Percentiles rank a stretch among this genome's conserved stretches.
Conservation (phyloP, 1,140 invertebrate species). For the Drosophila pandora region DNA sequence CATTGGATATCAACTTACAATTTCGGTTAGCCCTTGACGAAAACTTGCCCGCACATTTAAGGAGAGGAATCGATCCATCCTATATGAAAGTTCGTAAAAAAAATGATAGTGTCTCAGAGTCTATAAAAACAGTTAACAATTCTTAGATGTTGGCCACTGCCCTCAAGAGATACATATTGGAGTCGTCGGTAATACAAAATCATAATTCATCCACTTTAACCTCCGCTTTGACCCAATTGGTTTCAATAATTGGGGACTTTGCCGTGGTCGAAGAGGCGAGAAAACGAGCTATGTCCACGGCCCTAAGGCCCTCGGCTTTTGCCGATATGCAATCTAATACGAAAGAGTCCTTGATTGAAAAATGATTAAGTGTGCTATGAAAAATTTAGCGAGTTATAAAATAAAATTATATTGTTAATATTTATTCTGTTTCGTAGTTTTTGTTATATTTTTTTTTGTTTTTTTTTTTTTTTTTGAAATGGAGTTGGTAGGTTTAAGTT, state of each 20-base stretch:
- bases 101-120: not conserved
- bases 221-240: slow-evolving; percentile 8
- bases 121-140: not conserved
- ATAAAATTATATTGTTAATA: slow-evolving; percentile 6
- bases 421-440: not conserved
- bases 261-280: slow-evolving; percentile 27
- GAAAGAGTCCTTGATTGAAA: not conserved
- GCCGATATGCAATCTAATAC: not conserved
- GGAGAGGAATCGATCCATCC: slow-evolving; percentile 10
- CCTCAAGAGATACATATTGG: slow-evolving; percentile 30
- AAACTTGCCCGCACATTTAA: slow-evolving; percentile 30
- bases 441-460: slow-evolving; percentile 1
- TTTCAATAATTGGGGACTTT: slow-evolving; percentile 31
- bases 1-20: slow-evolving; percentile 20
- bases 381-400: not conserved
- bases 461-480: slow-evolving; percentile 1
- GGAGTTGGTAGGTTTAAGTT: not conserved
- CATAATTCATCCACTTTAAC: slow-evolving; percentile 31
- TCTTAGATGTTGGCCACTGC: slow-evolving; percentile 24
- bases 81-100: slow-evolving; percentile 30
- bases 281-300: slow-evolving; percentile 30
- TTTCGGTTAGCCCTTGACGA: slow-evolving; percentile 43
- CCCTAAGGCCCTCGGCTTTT: slow-evolving; percentile 1
- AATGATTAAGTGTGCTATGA: slow-evolving; percentile 11
- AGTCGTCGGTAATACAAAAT: slow-evolving; percentile 19